Conservation (phyloP, 2,113 vertebrate genomes). For the Cottus gobio region DNA sequence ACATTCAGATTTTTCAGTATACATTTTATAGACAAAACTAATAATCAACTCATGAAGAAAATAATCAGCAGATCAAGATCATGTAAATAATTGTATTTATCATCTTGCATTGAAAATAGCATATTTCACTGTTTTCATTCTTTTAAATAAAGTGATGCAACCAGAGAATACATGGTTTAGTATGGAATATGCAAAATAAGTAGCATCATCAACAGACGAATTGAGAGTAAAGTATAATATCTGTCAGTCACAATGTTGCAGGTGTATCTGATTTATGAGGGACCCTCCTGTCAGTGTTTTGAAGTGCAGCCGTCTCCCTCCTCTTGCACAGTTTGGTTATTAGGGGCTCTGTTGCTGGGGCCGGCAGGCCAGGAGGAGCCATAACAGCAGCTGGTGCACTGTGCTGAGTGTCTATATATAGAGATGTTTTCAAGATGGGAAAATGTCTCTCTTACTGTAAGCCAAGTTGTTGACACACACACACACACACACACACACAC, state of each 20-base stretch:
- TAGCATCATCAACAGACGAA: background rate
- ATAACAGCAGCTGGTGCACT: conserved; percentile 69
- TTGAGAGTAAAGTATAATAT: background rate
- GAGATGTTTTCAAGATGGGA: conserved; percentile 61
- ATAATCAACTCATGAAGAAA: background rate
- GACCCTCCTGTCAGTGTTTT: conserved; percentile 8
- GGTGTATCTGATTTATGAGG: conserved; percentile 14
- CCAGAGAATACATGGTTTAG: background rate
- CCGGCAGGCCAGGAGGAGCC: conserved; percentile 31
- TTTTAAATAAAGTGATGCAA: background rate
- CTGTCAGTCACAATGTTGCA: conserved; percentile 8
- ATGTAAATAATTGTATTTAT: background rate
- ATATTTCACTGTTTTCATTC: background rate
- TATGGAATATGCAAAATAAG: background rate
- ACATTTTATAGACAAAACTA: background rate
- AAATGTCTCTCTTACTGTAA: conserved; percentile 53
- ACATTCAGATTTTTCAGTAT: background rate
- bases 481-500: background rate
- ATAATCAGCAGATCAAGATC: background rate
- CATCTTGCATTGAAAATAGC: background rate
- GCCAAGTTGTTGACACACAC: conserved; percentile 39
- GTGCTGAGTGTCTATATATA: conserved; percentile 72
- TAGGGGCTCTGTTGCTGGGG: conserved; percentile 75
- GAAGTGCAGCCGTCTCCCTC: background rate
- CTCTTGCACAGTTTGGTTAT: conserved; percentile 48